Conservation (phyloP, 2,113 vertebrate genomes). For the Ariopsis seemanni region DNA sequence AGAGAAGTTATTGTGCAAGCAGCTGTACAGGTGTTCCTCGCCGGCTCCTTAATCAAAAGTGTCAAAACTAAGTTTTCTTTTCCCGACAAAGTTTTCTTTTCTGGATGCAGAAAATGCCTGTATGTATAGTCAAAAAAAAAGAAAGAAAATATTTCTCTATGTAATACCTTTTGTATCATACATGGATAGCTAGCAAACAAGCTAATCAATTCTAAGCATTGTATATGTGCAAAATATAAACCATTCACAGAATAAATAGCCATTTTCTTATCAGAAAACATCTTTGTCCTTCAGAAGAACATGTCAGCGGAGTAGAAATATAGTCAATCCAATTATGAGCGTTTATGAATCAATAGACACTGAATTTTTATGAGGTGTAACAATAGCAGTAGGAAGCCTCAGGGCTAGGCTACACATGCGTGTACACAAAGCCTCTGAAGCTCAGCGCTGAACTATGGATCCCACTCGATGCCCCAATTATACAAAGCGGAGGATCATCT, state of each 20-base stretch:
- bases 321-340: slow-evolving; percentile 18
- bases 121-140: neutral
- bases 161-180: neutral
- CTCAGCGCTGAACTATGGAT: slow-evolving; percentile 24
- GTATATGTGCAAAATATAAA: slow-evolving; percentile 4
- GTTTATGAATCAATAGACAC: slow-evolving; percentile 21
- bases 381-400: slow-evolving; percentile 28
- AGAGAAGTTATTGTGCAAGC: slow-evolving; percentile 70
- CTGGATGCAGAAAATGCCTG: neutral
- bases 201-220: neutral
- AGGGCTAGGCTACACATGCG: slow-evolving; percentile 6
- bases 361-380: slow-evolving; percentile 27
- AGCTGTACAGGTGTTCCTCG: slow-evolving; percentile 76
- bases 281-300: slow-evolving; percentile 34
- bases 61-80: slow-evolving; percentile 72
- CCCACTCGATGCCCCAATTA: slow-evolving; percentile 39
- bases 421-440: slow-evolving; percentile 8
- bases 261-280: neutral
- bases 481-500: neutral
- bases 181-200: neutral
- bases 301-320: neutral
- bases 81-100: slow-evolving; percentile 44
- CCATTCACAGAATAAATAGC: slow-evolving; percentile 1
- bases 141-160: neutral
- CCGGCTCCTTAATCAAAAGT: slow-evolving; percentile 74